These are phyloP conservation scores for Tetragnatha montana DNA, from an alignment of 2,888 invertebrate species.

Conservation along the genomic window DNA sequence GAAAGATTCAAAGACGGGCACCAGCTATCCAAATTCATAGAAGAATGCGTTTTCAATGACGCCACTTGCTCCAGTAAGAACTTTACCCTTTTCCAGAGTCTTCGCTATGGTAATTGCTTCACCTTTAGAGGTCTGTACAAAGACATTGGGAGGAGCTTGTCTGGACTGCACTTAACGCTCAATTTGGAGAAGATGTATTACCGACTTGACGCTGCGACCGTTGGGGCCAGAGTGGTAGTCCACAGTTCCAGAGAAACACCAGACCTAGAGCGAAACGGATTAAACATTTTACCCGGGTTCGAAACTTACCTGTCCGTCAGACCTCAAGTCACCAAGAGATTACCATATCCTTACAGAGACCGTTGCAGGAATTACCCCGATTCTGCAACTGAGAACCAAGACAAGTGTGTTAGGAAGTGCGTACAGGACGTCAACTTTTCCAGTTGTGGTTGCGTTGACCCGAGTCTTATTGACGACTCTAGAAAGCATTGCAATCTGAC, in stretches of 20 bases:
- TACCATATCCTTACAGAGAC: conserved; percentile 35
- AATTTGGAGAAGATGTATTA: conserved; percentile 66
- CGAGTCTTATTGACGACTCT: neutral
- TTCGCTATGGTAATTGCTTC: conserved; percentile 55
- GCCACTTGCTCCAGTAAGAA: neutral
- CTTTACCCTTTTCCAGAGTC: conserved; percentile 31
- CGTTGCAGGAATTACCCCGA: conserved; percentile 19
- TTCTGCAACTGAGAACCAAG: neutral
- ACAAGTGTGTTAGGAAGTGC: conserved; percentile 6
- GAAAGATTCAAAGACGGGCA: conserved; percentile 8
- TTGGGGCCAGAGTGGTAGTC: conserved; percentile 71
- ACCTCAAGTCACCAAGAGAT: neutral
- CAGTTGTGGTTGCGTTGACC: conserved; percentile 30
- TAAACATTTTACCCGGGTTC: conserved; percentile 33
- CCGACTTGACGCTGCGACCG: conserved; percentile 47
- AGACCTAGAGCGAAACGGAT: conserved; percentile 39
- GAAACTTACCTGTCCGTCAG: conserved; percentile 27
- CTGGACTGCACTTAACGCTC: conserved; percentile 62
- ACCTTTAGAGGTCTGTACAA: conserved; percentile 28
- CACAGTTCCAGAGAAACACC: conserved; percentile 65
- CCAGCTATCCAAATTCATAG: neutral
- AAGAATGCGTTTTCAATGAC: conserved; percentile 32
- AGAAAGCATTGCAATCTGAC: conserved; percentile 10
- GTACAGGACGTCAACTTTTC: conserved; percentile 3
- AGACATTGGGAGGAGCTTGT: neutral